These are phyloP conservation scores for fruit fly (Drosophila melanogaster) DNA, from an alignment of 1,140 invertebrate genomes.

Conservation along the genomic window Release_6_plus_ISO1_MT NT_033777.3:18094001-18094500, in stretches of 20 bases:
- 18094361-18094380: too few relatives aligned
- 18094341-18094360: too few relatives aligned
- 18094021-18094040: conserved; percentile 52
- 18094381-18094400: too few relatives aligned
- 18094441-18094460: conserved; percentile 24
- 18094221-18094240: neutral
- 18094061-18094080: conserved; percentile 24
- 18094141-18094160: conserved; percentile 32
- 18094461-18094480: conserved; percentile 55
- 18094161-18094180: conserved; percentile 4
- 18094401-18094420: neutral
- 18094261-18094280: neutral
- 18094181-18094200: neutral
- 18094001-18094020: conserved; percentile 39
- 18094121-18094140: conserved; percentile 38
- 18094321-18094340: too few relatives aligned
- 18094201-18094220: neutral
- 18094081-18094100: conserved; percentile 31
- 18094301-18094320: too few relatives aligned
- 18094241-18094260: neutral
- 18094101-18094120: conserved; percentile 49
- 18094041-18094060: conserved; percentile 23
- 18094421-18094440: neutral
- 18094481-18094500: conserved; percentile 57
- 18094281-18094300: neutral